These are phyloP conservation scores for Bovichtus variegatus DNA, from an alignment of 2,797 vertebrate genomes.

Conservation along the genomic window DNA sequence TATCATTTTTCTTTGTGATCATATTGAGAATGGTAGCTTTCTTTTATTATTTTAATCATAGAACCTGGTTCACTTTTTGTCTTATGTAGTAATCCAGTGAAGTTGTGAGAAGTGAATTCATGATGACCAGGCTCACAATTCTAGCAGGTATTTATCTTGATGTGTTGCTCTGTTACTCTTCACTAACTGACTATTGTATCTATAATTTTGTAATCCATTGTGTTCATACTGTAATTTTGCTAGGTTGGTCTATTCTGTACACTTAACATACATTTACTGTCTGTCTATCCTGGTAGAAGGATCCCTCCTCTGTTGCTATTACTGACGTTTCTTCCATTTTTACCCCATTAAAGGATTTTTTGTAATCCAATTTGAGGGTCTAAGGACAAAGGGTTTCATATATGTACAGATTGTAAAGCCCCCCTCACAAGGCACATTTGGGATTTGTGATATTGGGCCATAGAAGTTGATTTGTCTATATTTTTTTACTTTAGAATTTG, in stretches of 20 bases:
- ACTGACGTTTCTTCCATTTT: background rate
- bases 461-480: too few species aligned
- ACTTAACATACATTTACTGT: too few species aligned
- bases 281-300: too few species aligned
- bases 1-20: background rate
- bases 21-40: background rate
- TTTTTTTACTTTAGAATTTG: background rate
- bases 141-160: slow-evolving; percentile 65
- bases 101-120: slow-evolving; percentile 18
- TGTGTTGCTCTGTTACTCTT: background rate
- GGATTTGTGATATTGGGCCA: too few species aligned
- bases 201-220: background rate
- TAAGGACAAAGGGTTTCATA: background rate
- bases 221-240: background rate
- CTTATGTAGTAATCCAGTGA: slow-evolving; percentile 32
- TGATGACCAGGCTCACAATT: slow-evolving; percentile 69
- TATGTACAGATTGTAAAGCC: background rate
- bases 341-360: too few species aligned
- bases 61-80: slow-evolving; percentile 15
- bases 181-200: background rate
- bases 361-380: background rate
- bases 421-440: background rate
- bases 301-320: background rate
- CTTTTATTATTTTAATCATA: background rate
- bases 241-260: background rate